Evolutionary conservation across 2,113 vertebrate genomes (phyloP).

Genomic region (Silurus asotus): DNA sequence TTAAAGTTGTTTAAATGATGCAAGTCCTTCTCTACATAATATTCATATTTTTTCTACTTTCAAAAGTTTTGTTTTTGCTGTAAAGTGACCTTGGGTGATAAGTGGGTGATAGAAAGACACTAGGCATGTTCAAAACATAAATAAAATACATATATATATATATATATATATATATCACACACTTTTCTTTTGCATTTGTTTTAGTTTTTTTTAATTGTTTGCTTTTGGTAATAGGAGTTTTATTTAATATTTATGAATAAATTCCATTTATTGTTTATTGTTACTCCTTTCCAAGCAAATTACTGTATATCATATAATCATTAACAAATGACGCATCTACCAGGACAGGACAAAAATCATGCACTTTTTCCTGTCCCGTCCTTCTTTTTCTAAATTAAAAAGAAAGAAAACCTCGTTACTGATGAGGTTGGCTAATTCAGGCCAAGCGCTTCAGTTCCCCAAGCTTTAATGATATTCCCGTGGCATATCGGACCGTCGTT

Average conservation of each 20-base stretch:
- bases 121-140: background rate
- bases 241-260: background rate
- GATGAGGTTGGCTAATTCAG: conserved; percentile 90
- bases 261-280: background rate
- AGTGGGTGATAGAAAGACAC: background rate
- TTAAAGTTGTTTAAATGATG: background rate
- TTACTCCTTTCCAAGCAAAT: background rate
- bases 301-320: background rate
- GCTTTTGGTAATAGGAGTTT: background rate
- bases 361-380: conserved; percentile 18
- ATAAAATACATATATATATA: too few relatives aligned
- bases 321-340: too few relatives aligned
- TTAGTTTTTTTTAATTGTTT: background rate
- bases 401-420: conserved; percentile 53
- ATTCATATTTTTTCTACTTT: background rate
- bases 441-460: conserved; percentile 84
- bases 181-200: background rate
- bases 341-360: background rate
- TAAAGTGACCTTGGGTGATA: background rate
- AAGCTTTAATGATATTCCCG: conserved; percentile 99
- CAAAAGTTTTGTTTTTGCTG: background rate
- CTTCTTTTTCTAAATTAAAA: conserved; percentile 47
- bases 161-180: too few relatives aligned
- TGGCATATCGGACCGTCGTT: conserved; percentile 93
- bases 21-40: background rate